Evolutionary conservation across 2,113 vertebrate species (phyloP).

Genomic region (Semnornis frantzii): DNA sequence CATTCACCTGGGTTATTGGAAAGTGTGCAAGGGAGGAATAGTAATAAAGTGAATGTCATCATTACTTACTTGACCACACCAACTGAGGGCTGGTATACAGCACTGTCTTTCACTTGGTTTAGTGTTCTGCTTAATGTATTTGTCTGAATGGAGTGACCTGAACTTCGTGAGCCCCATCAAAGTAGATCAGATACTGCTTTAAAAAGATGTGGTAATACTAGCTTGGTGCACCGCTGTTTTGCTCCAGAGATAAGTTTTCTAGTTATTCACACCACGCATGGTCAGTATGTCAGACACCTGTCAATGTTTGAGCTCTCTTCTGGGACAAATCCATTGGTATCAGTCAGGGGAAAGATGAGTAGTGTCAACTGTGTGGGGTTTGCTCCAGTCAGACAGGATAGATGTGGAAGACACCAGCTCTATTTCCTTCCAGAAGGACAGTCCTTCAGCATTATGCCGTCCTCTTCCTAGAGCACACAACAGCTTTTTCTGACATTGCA

Average conservation of each 20-base stretch:
- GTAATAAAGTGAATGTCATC: background rate
- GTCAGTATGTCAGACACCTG: fast-evolving
- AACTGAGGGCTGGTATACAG: background rate
- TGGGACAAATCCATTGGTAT: background rate
- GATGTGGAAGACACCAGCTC: background rate
- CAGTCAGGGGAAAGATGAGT: background rate
- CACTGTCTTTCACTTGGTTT: background rate
- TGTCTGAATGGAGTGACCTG: background rate
- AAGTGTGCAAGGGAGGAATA: background rate
- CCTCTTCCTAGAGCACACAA: background rate
- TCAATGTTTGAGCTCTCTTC: background rate
- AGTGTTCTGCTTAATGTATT: background rate
- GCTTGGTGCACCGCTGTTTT: background rate
- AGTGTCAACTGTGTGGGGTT: background rate
- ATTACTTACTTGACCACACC: background rate
- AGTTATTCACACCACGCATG: background rate
- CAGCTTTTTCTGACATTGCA: background rate
- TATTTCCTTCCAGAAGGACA: background rate
- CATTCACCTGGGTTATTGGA: background rate
- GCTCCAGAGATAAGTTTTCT: background rate
- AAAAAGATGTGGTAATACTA: background rate
- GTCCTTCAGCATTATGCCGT: background rate
- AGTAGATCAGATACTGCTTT: background rate
- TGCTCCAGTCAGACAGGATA: background rate
- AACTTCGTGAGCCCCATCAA: background rate